Evolutionary conservation across 2,113 vertebrate species (phyloP), one percentile per base, ranked within the genome.

Genomic region (Marcusenius ussheri): DNA sequence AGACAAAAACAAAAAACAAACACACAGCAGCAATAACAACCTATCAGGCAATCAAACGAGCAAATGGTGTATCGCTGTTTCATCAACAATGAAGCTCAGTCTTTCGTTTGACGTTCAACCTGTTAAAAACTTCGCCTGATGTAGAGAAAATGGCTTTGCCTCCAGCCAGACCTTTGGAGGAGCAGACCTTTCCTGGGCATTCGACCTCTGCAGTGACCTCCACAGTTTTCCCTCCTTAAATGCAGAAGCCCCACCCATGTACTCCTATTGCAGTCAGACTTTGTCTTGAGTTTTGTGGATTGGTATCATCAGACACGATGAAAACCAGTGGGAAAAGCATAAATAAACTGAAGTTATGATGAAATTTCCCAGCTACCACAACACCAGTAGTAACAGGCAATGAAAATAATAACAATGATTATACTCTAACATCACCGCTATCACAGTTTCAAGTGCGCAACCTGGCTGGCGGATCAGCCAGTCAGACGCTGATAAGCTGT

Each of bases 81-180:
- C 89, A 88, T 90, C 42, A 90, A 90, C 90, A 77, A 47, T 91
- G 86, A 90, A 89, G n/a, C 88, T 70, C 27, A 50, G 49, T 91
- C 92, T 93, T 87, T 90, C 92, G 92, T 91, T 84, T 90, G 92
- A 93, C 89, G 91, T 56, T 87, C 88, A 86, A 31, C 88, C 92
- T 92, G 94, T 94, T 93, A 93, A 95, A 91, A 93, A 93, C 90
- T 87, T 80, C 62, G 45, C 49, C 88, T 92, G 92, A 93, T 92
- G 92, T 88, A 49, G 86, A 91, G 90, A 92, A 93, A 94, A 92
- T 91, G 90, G 51, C 88, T 80, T 90, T 90, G 89, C 91, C 91
- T 88, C 93, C 91, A 88, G 90, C 88, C 93, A 93, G 92, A 95
- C 93, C 83, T 88, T 91, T 85, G 86, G 35, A 84, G 49, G 62